phyloP scores from a whole-genome alignment of 2,888 invertebrate genomes.

The Physocephala rufipes region DNA sequence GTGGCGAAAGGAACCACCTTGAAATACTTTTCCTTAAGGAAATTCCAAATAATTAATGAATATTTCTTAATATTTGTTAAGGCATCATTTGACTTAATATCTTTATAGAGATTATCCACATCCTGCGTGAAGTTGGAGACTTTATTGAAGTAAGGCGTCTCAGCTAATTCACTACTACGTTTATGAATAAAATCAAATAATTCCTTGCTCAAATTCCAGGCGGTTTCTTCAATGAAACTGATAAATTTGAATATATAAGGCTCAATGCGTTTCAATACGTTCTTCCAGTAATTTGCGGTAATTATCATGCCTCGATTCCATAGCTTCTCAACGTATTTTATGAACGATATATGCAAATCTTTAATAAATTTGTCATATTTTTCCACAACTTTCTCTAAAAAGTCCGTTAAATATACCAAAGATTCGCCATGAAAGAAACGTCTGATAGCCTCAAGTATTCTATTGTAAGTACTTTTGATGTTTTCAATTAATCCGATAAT shows the following conservation, averaged over 20 bases:
- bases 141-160: constrained; percentile 82
- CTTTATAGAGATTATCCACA: constrained; percentile 80
- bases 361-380: constrained; percentile 83
- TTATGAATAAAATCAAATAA: constrained; percentile 82
- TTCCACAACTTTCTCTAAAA: constrained; percentile 75
- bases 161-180: constrained; percentile 80
- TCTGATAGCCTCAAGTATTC: constrained; percentile 75
- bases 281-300: constrained; percentile 77
- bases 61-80: constrained; percentile 83
- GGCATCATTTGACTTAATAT: constrained; percentile 79
- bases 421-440: constrained; percentile 79
- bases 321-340: constrained; percentile 78
- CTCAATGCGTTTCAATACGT: constrained; percentile 76
- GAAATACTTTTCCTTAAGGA: constrained; percentile 75
- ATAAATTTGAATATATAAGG: constrained; percentile 80
- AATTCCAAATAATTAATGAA: constrained; percentile 72
- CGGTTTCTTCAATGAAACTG: constrained; percentile 79
- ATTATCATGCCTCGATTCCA: constrained; percentile 76
- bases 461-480: constrained; percentile 76
- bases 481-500: constrained; percentile 75
- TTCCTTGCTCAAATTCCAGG: constrained; percentile 78
- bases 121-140: constrained; percentile 83
- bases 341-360: constrained; percentile 74
- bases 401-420: constrained; percentile 74
- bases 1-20: constrained; percentile 75